Percentiles rank a stretch among this genome's conserved stretches.
Evolutionary conservation across 2,797 vertebrate species (phyloP).

Genomic region (Mastacembelus armatus): DNA sequence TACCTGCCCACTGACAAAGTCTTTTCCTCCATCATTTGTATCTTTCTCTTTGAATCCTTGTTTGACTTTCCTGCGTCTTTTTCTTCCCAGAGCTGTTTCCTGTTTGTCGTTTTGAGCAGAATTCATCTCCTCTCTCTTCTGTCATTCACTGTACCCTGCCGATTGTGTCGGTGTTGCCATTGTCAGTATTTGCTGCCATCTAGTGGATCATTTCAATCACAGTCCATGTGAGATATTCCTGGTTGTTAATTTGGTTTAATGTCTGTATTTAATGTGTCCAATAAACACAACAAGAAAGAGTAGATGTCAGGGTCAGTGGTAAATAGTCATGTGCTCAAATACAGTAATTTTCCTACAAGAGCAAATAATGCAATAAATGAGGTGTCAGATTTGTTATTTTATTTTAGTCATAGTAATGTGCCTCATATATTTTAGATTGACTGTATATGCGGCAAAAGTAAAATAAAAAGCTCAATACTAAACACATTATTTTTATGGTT

Average conservation of each 20-base stretch:
- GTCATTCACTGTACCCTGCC: background rate
- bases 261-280: constrained; percentile 36
- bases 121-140: background rate
- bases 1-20: background rate
- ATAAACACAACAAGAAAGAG: constrained; percentile 44
- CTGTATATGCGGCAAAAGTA: constrained; percentile 4
- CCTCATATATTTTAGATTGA: constrained; percentile 18
- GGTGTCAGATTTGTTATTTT: constrained; percentile 25
- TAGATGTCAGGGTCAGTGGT: constrained; percentile 1
- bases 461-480: constrained; percentile 14
- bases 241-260: constrained; percentile 49
- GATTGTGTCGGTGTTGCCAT: background rate
- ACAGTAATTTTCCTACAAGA: constrained; percentile 12
- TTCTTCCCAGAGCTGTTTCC: constrained; percentile 12
- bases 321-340: too few relatives aligned
- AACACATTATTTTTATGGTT: constrained; percentile 22
- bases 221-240: constrained; percentile 1
- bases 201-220: constrained; percentile 62
- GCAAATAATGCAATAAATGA: constrained; percentile 26
- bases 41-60: background rate
- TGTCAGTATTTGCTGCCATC: constrained; percentile 71
- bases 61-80: background rate
- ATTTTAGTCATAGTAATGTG: constrained; percentile 23
- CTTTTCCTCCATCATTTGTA: background rate
- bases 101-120: constrained; percentile 40